Evolutionary conservation across 1,140 invertebrate species (phyloP), one percentile per base, ranked within the genome.

Genomic region (Danaus melanippus): DNA sequence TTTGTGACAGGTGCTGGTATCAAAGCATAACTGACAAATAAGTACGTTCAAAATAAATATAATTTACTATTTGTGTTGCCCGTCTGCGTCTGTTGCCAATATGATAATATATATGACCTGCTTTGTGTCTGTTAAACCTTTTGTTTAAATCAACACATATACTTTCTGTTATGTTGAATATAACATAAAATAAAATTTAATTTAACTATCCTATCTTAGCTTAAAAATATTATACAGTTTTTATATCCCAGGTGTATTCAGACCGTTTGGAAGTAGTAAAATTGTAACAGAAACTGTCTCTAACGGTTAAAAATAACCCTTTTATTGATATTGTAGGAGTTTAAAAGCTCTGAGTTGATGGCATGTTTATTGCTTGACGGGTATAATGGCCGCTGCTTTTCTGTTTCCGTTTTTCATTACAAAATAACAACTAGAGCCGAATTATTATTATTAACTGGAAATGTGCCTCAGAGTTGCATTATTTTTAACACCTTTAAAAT

Each of bases 51-150:
- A 12, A 12, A 46, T 46, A 12, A 12, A 46, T 46, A 46, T 12
- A 46, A 11, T 12, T 46, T 46, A 12, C 44, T 9, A 9, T 46
- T 46, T 32, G 21, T 32, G 21, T 51, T 55, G 53, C 58, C 51
- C 44, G 60, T 62, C 60, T 62, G 49, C 49, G 46, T 45, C 12
- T 46, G 12, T 15, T 62, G 60, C 60, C 60, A 62, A 62, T 58
- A 51, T 55, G 10, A 50, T 42, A 15, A 12, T 41, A 11, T 12
- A 50, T 50, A 39, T 41, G 40, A 41, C 49, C 21, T 39, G 40
- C 39, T 50, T 41, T 32, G 6, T 32, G 21, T 32, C 6, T 32
- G 0, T 32, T 7, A 32, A 32, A 32, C 21, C 21, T 7, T 32
- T 32, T 32, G 21, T 32, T 32, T 32, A 0, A 32, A 32, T 5